A percentile compares a stretch with the other conserved stretches of the same genome.
Conservation (phyloP, 2,888 invertebrate genomes). For the Pristionchus exspectatus region DNA sequence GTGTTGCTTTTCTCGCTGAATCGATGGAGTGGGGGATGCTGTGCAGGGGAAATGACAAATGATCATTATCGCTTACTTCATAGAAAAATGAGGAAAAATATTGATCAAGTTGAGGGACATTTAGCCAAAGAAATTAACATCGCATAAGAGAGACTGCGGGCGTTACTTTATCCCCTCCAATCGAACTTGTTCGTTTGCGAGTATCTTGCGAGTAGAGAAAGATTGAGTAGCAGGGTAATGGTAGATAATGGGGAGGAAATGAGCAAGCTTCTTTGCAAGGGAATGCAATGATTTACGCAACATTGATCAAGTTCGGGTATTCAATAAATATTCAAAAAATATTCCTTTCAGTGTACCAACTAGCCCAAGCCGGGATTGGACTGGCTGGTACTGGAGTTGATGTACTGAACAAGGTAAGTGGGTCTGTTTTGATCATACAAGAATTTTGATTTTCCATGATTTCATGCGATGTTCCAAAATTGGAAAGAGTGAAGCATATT, state of each 20-base stretch:
- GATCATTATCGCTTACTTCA: too few relatives aligned
- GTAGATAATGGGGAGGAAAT: background rate
- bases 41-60: too few relatives aligned
- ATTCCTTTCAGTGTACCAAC: conserved; percentile 54
- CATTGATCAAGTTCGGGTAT: background rate
- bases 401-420: conserved; percentile 42
- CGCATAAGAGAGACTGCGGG: background rate
- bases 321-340: too few relatives aligned
- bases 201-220: conserved; percentile 11
- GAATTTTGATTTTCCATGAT: too few relatives aligned
- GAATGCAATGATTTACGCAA: background rate
- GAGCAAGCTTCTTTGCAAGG: background rate
- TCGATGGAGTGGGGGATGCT: too few relatives aligned
- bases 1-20: too few relatives aligned
- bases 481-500: background rate
- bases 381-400: conserved; percentile 52
- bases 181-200: conserved; percentile 33
- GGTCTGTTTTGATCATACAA: too few relatives aligned
- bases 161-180: conserved; percentile 39
- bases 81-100: too few relatives aligned
- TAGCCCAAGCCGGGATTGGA: conserved; percentile 51
- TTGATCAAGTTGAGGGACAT: too few relatives aligned
- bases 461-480: too few relatives aligned
- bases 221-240: background rate
- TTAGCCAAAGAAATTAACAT: background rate